These are phyloP conservation scores for Pitta sordida DNA, from an alignment of 2,113 vertebrate genomes.

Conservation along the genomic window DNA sequence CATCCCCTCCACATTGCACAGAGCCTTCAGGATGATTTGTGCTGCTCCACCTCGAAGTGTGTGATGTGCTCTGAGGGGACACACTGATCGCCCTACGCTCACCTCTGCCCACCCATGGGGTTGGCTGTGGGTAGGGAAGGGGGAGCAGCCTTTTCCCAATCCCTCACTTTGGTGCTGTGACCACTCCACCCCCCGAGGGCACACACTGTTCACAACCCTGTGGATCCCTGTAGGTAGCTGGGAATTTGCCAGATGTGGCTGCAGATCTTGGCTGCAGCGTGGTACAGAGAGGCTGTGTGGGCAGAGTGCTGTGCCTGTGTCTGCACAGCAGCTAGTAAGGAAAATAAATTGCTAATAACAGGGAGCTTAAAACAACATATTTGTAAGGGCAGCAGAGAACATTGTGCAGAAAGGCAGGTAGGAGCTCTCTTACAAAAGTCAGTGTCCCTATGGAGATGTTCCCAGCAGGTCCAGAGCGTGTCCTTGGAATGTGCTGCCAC, in stretches of 20 bases:
- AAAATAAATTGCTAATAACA: neutral
- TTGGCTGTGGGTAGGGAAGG: neutral
- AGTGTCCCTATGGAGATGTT: neutral
- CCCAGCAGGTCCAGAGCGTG: neutral
- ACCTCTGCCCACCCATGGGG: neutral
- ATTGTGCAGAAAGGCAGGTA: neutral
- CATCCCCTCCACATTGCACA: neutral
- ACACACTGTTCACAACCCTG: accelerated
- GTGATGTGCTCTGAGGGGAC: neutral
- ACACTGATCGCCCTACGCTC: accelerated
- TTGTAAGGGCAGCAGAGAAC: neutral
- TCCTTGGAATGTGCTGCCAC: neutral
- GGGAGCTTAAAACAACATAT: neutral
- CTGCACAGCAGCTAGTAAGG: neutral
- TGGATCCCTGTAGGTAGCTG: accelerated
- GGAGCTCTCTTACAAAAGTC: neutral
- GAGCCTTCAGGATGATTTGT: neutral
- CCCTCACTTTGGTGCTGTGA: neutral
- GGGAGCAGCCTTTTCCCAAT: neutral
- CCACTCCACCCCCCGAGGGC: neutral
- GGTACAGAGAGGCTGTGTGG: neutral
- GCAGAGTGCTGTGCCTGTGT: neutral
- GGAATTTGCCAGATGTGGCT: neutral
- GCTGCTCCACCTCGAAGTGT: accelerated
- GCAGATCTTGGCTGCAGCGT: neutral